A percentile compares a stretch with the other conserved stretches of the same genome.
Evolutionary conservation across 2,888 invertebrate species (phyloP).

Genomic region (Patella depressa): DNA sequence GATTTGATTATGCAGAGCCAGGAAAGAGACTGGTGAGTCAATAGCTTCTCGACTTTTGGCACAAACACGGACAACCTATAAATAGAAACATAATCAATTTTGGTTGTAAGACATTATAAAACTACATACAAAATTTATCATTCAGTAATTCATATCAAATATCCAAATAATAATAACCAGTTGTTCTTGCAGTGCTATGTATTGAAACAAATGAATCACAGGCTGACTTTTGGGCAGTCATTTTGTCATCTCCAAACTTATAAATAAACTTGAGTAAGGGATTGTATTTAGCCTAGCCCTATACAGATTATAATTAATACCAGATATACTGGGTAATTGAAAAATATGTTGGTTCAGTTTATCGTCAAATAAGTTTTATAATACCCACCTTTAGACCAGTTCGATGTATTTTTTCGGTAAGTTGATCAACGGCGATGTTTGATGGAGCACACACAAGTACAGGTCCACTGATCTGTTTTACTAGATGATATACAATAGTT

Average conservation of each 20-base stretch:
- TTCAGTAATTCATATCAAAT: no score
- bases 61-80: conserved; percentile 85
- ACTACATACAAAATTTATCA: no score
- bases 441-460: conserved; percentile 99
- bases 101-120: background rate
- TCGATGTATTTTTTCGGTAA: conserved; percentile 98
- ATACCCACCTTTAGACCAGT: conserved; percentile 86
- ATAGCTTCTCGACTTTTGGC: conserved; percentile 98
- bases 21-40: conserved; percentile 95
- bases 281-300: no score
- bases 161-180: no score
- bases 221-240: no score
- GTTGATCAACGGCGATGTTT: conserved; percentile 98
- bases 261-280: no score
- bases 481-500: conserved; percentile 97
- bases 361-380: background rate
- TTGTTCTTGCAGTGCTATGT: background rate
- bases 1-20: conserved; percentile 97
- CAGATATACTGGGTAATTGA: no score
- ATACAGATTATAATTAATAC: no score
- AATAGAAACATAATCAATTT: conserved; percentile 15
- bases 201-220: no score
- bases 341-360: no score
- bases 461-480: conserved; percentile 89
- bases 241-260: no score